These are phyloP conservation scores for Caranx ignobilis DNA, from an alignment of 2,113 vertebrate species.

Conservation along the genomic window DNA sequence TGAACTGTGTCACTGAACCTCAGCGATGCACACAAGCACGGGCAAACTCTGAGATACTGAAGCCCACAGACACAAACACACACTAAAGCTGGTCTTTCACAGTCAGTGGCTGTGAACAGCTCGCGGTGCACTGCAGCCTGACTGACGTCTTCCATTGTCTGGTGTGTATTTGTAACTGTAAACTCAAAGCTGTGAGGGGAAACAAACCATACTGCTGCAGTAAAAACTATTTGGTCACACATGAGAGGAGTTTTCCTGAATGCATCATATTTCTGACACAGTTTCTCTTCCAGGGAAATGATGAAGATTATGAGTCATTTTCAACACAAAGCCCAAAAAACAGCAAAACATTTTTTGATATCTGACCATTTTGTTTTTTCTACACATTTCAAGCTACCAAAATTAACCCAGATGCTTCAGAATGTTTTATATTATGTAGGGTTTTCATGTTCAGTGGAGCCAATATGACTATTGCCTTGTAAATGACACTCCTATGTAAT, in stretches of 20 bases:
- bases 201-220: conserved; percentile 22
- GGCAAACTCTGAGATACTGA: conserved; percentile 42
- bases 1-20: conserved; percentile 66
- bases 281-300: not conserved
- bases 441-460: not conserved
- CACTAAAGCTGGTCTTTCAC: conserved; percentile 63
- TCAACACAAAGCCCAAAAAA: not conserved
- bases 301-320: not conserved
- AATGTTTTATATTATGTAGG: not conserved
- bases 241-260: not conserved
- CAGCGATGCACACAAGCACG: conserved; percentile 39
- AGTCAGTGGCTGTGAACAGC: conserved; percentile 70
- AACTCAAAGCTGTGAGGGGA: conserved; percentile 27
- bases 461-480: not conserved
- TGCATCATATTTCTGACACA: not conserved
- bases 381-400: not conserved
- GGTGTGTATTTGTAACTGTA: conserved; percentile 32
- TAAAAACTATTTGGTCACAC: conserved; percentile 4
- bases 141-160: conserved; percentile 50
- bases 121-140: conserved; percentile 30
- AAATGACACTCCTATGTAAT: not conserved
- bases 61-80: conserved; percentile 59
- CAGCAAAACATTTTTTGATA: not conserved
- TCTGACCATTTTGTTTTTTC: not conserved
- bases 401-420: not conserved